Evolutionary conservation across 2,113 vertebrate genomes (phyloP).

Genomic region (Python bivittatus): DNA sequence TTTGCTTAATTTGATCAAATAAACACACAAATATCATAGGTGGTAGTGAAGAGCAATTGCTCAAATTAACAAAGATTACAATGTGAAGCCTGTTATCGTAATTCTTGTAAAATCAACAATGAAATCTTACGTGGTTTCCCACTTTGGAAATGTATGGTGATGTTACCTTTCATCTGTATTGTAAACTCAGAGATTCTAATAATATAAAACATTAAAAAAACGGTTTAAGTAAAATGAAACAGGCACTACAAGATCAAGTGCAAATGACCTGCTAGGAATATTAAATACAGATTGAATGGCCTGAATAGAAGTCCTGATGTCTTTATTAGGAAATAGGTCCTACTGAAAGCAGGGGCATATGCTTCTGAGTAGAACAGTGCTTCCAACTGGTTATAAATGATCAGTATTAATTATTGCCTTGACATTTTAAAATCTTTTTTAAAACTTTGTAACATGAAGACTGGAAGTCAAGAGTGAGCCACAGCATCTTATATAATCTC

Average conservation of each 20-base stretch:
- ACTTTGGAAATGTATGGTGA: neutral
- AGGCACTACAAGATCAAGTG: neutral
- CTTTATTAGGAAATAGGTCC: neutral
- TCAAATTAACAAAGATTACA: slow-evolving; percentile 27
- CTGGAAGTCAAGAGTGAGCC: neutral
- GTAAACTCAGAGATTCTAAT: neutral
- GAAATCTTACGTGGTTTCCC: neutral
- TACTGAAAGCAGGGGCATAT: neutral
- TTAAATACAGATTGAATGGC: neutral
- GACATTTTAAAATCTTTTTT: neutral
- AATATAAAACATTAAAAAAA: neutral
- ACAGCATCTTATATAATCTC: neutral
- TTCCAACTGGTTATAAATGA: neutral
- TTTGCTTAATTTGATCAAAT: slow-evolving; percentile 46
- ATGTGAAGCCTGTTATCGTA: neutral
- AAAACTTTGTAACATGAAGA: neutral
- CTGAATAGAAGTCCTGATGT: neutral
- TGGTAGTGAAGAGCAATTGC: slow-evolving; percentile 40
- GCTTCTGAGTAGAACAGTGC: neutral
- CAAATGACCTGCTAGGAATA: neutral
- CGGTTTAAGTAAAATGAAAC: neutral
- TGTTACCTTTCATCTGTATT: neutral
- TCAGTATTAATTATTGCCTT: neutral
- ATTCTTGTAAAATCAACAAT: neutral
- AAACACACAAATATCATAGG: slow-evolving; percentile 28